These are phyloP conservation scores for Atrichornis clamosus DNA, from an alignment of 2,113 vertebrate species.

Conservation along the genomic window DNA sequence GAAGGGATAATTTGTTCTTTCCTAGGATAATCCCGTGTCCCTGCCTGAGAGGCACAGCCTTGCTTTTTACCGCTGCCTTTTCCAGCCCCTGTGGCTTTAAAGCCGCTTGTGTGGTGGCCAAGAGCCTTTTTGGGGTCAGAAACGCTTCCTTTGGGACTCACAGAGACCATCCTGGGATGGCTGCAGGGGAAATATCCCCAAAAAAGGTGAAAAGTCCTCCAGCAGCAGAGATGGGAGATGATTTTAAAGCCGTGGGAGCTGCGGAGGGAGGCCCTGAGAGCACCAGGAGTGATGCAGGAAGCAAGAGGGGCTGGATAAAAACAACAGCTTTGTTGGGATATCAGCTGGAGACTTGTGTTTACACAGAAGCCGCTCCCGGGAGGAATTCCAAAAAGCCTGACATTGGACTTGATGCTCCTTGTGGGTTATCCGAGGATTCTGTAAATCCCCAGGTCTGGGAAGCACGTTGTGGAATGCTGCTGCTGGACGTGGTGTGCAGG, in stretches of 20 bases:
- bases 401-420: not conserved
- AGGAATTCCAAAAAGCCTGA: not conserved
- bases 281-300: not conserved
- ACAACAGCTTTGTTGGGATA: not conserved
- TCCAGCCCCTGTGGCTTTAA: not conserved
- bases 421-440: not conserved
- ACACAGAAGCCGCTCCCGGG: not conserved
- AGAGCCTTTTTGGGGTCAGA: not conserved
- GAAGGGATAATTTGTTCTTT: not conserved
- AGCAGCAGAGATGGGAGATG: not conserved
- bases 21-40: not conserved
- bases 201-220: not conserved
- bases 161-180: not conserved
- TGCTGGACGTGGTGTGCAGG: not conserved
- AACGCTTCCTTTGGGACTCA: not conserved
- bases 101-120: not conserved
- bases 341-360: not conserved
- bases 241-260: not conserved
- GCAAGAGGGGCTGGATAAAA: not conserved
- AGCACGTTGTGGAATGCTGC: not conserved
- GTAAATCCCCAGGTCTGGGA: not conserved
- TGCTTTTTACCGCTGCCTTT: not conserved
- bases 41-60: not conserved
- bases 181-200: not conserved
- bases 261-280: not conserved